Evolutionary conservation across 1,140 invertebrate species (phyloP), one percentile per base, ranked within the genome.

Genomic region (Caenorhabditis briggsae): DNA sequence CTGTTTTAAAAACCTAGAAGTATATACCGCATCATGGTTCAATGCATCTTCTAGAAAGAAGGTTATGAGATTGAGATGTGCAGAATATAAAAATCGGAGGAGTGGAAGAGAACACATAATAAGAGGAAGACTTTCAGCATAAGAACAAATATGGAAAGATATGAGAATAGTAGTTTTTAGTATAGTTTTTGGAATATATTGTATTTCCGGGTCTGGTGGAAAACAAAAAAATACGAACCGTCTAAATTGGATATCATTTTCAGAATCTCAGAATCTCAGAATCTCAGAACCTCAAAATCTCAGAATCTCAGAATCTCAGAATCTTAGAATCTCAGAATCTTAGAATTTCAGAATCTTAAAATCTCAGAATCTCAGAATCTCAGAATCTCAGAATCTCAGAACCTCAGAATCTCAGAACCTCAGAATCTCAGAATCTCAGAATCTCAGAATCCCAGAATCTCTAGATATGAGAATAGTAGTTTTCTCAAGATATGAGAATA

Each of bases 11-110:
- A 59, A 20, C 8, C 56, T 58, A 58, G 2, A 58, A n/a, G 56
- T 58, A 58, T 58, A 61, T 58, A 61, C 59, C 59, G n/a, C 59
- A 33, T 33, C 33, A 61, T 61, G 59, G 59, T 61, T 61, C 59
- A 61, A 61, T 61, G 59, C 59, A 25, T 61, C n/a, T 61, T 20
- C 11, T 61, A 25, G 2, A 50, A 23, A 78, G 12, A 78, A 78
- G 7, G 18, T 5, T 41, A 65, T 12, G 33, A 41, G 12, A 41
- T 16, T 18, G 20, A 78, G 70, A 78, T 48, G 70, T 50, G 64
- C 46, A 78, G 23, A 7, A 14, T 46, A 20, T 46, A 50, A 65
- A 65, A 59, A 25, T n/a, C 2, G 64, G 70, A 78, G 64, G 6
- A 78, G n/a, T 25, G 18, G 46, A 25, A 70, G 11, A n/a, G n/a